A percentile compares a stretch with the other conserved stretches of the same genome.
phyloP scores from a whole-genome alignment of 2,888 invertebrate genomes.

The Temnothorax rugatulus region DNA sequence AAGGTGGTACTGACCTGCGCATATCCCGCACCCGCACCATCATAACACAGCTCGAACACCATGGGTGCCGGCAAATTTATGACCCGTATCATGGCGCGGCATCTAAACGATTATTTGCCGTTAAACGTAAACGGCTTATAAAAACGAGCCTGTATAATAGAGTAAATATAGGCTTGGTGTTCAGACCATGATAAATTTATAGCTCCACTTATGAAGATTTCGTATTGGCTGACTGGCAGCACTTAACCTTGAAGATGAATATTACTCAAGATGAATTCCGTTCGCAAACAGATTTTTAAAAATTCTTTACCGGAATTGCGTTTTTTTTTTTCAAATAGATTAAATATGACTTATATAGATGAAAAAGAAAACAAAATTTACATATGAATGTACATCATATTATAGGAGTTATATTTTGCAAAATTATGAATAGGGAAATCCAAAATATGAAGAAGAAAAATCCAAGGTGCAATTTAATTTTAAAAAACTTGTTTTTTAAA shows the following conservation, averaged over 20 bases:
- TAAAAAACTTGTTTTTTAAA: not conserved
- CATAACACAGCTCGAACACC: slow-evolving; percentile 76
- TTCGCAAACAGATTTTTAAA: not conserved
- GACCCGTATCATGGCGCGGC: slow-evolving; percentile 83
- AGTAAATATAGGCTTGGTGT: slow-evolving; percentile 85
- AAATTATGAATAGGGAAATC: not conserved
- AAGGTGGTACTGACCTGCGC: slow-evolving; percentile 83
- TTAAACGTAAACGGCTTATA: slow-evolving; percentile 84
- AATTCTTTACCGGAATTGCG: not conserved
- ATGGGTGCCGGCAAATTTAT: slow-evolving; percentile 81
- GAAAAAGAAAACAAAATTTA: not conserved
- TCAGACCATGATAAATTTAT: slow-evolving; percentile 82
- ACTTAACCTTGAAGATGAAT: slow-evolving; percentile 67
- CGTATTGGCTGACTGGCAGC: slow-evolving; percentile 74
- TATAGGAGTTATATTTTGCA: not conserved
- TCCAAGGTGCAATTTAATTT: not conserved
- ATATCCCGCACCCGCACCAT: slow-evolving; percentile 79
- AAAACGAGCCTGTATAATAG: slow-evolving; percentile 84
- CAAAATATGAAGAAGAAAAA: not conserved
- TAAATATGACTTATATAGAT: not conserved
- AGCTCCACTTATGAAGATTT: slow-evolving; percentile 81
- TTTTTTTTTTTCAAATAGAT: not conserved
- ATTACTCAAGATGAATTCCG: slow-evolving; percentile 5
- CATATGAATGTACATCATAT: not conserved
- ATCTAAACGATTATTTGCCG: slow-evolving; percentile 86